Evolutionary conservation across 2,797 vertebrate genomes (phyloP).

Genomic region (Acipenser ruthenus): DNA sequence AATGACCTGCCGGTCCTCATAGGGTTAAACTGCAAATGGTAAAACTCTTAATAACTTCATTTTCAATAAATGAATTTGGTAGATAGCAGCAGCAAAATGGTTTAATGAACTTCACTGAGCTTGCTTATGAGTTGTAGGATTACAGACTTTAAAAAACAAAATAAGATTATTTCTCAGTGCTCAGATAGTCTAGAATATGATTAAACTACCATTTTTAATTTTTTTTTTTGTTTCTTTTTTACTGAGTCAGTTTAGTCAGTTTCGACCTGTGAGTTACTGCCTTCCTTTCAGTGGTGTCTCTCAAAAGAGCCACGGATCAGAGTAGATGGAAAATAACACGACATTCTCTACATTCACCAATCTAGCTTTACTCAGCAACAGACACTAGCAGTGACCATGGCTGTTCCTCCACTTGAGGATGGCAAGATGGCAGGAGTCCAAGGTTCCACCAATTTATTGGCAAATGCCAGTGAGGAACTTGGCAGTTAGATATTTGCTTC

Average conservation of each 20-base stretch:
- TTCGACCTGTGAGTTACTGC: slow-evolving; percentile 82
- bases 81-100: slow-evolving; percentile 89
- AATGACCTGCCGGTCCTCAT: slow-evolving; percentile 35
- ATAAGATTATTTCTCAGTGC: slow-evolving; percentile 52
- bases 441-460: slow-evolving; percentile 38
- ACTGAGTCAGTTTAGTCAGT: slow-evolving; percentile 46
- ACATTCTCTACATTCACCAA: slow-evolving; percentile 58
- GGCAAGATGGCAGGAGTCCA: slow-evolving; percentile 34
- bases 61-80: slow-evolving; percentile 68
- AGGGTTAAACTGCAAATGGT: slow-evolving; percentile 73
- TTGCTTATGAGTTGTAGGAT: slow-evolving; percentile 46
- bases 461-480: slow-evolving; percentile 29
- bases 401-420: slow-evolving; percentile 34
- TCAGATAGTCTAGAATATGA: slow-evolving; percentile 39
- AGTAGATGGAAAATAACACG: slow-evolving; percentile 26
- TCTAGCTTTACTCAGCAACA: slow-evolving; percentile 30
- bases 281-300: slow-evolving; percentile 60
- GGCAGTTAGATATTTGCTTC: background rate
- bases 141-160: slow-evolving; percentile 36
- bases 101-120: slow-evolving; percentile 46
- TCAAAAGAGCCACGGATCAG: slow-evolving; percentile 50
- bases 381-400: slow-evolving; percentile 31
- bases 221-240: background rate
- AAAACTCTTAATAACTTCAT: slow-evolving; percentile 71
- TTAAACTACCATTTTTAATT: slow-evolving; percentile 42